Evolutionary conservation across 2,797 vertebrate genomes (phyloP).

Genomic region (Alcedo atthis): DNA sequence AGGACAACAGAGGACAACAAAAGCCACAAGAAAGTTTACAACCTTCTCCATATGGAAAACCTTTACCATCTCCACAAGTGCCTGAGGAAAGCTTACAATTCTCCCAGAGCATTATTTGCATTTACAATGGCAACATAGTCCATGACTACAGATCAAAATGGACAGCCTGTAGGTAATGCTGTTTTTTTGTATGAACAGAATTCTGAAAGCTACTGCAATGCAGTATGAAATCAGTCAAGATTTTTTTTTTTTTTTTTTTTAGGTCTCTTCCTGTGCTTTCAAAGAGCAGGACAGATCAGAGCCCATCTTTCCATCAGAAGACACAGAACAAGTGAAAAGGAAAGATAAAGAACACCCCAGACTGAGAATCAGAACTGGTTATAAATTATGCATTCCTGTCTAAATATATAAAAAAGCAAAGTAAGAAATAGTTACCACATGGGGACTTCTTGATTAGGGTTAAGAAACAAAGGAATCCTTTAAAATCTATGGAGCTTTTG

Average conservation of each 20-base stretch:
- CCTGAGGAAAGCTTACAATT: not conserved
- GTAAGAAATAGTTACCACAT: not conserved
- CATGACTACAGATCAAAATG: not conserved
- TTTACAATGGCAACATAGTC: not conserved
- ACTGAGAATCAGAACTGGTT: not conserved
- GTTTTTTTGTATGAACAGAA: not conserved
- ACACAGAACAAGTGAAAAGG: not conserved
- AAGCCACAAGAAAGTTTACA: not conserved
- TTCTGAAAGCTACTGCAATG: not conserved
- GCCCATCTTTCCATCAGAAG: not conserved
- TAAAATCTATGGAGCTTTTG: not conserved
- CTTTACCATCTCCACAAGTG: not conserved
- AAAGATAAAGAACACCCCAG: not conserved
- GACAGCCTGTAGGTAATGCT: not conserved
- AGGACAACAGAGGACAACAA: not conserved
- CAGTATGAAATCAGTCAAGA: not conserved
- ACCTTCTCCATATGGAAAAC: not conserved
- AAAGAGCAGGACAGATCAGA: not conserved
- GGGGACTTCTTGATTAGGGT: not conserved
- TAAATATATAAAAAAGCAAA: not conserved
- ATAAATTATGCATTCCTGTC: not conserved
- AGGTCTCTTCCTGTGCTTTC: not conserved
- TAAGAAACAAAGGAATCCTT: not conserved
- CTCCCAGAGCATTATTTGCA: not conserved
- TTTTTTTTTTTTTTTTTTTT: not conserved